Percentiles rank a stretch among this genome's conserved stretches.
These are phyloP conservation scores for Drosophila pandora DNA, from an alignment of 1,140 invertebrate species.

Conservation along the genomic window DNA sequence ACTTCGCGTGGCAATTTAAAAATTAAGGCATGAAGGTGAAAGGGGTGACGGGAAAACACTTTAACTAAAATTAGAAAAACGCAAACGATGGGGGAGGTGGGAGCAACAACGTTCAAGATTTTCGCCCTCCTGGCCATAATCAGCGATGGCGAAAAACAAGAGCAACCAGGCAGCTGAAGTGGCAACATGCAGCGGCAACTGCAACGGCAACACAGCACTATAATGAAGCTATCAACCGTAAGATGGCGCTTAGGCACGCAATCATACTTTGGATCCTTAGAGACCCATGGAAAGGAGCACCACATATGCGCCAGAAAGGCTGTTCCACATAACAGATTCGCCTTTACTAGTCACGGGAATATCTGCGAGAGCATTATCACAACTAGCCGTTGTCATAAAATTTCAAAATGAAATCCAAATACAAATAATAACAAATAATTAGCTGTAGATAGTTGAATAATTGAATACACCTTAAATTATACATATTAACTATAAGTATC, in stretches of 20 bases:
- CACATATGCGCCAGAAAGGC: background rate
- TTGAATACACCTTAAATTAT: too few relatives aligned
- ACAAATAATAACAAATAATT: too few relatives aligned
- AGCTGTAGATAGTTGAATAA: too few relatives aligned
- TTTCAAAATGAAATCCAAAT: too few relatives aligned
- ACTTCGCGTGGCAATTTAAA: constrained; percentile 60
- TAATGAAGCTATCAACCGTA: constrained; percentile 80
- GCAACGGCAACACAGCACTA: constrained; percentile 56
- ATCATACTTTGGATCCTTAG: constrained; percentile 62
- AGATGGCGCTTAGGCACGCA: constrained; percentile 80
- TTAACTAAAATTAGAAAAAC: constrained; percentile 54
- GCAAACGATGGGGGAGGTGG: constrained; percentile 57
- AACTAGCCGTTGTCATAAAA: too few relatives aligned
- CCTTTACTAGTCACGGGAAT: background rate
- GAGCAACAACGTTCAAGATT: constrained; percentile 55
- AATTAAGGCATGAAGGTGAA: constrained; percentile 60
- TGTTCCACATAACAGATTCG: constrained; percentile 1
- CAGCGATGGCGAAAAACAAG: constrained; percentile 68
- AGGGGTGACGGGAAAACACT: constrained; percentile 52
- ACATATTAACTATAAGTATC: too few relatives aligned
- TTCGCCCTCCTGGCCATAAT: constrained; percentile 45
- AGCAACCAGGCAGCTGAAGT: constrained; percentile 2
- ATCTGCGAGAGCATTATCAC: too few relatives aligned
- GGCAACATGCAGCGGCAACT: constrained; percentile 19
- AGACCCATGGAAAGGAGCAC: constrained; percentile 29